Percentiles rank a stretch among this genome's conserved stretches.
These are phyloP conservation scores for Nesogale talazaci DNA, from an alignment of 2,113 vertebrate species.

Conservation along the genomic window DNA sequence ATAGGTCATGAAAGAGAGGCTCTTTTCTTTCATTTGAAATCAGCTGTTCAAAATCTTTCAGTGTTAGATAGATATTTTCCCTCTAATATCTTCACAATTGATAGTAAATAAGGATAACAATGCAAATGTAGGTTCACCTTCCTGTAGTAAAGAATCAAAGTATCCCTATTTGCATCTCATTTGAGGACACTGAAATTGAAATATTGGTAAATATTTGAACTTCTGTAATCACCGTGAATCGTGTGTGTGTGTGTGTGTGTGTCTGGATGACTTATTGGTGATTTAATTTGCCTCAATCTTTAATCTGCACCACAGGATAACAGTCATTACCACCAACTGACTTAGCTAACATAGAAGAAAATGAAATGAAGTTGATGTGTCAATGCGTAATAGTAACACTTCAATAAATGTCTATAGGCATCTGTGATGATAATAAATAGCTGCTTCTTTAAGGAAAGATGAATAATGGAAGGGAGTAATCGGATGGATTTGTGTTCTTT, in stretches of 20 bases:
- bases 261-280: conserved; percentile 2
- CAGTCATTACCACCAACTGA: conserved; percentile 49
- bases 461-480: neutral
- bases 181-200: conserved; percentile 49
- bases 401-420: conserved; percentile 45
- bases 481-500: neutral
- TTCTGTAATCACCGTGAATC: conserved; percentile 30
- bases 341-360: conserved; percentile 51
- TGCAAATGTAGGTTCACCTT: conserved; percentile 69
- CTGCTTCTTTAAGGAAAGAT: neutral
- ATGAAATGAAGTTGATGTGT: conserved; percentile 61
- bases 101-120: conserved; percentile 71
- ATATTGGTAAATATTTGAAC: conserved; percentile 62
- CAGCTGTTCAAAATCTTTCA: conserved; percentile 51
- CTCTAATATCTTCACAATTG: conserved; percentile 59
- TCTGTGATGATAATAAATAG: neutral
- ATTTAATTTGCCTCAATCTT: conserved; percentile 71
- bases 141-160: conserved; percentile 65
- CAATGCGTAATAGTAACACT: conserved; percentile 47
- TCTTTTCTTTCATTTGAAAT: conserved; percentile 76
- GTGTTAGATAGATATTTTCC: conserved; percentile 64
- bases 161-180: conserved; percentile 4
- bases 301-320: conserved; percentile 46
- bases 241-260: neutral
- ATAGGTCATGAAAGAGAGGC: conserved; percentile 67